Percentiles rank a stretch among this genome's conserved stretches.
Evolutionary conservation across 2,888 invertebrate genomes (phyloP).

Genomic region (Agonopterix heracliana): DNA sequence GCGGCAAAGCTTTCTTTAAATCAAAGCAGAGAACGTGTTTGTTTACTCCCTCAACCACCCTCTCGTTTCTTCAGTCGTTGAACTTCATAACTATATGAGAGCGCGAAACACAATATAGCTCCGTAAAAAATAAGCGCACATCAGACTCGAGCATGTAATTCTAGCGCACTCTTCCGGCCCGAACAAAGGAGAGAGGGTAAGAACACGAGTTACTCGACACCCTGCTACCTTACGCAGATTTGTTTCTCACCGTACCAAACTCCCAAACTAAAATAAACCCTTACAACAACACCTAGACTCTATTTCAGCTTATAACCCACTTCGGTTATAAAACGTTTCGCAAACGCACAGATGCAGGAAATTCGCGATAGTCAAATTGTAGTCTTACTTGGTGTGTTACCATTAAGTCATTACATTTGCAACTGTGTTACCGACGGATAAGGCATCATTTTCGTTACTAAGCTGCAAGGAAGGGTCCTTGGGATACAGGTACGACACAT

Average conservation of each 20-base stretch:
- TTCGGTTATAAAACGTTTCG: slow-evolving; percentile 49
- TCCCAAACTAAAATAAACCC: slow-evolving; percentile 48
- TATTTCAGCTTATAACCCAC: slow-evolving; percentile 38
- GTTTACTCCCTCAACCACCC: slow-evolving; percentile 55
- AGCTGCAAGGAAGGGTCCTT: slow-evolving; percentile 50
- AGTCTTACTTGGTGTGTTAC: slow-evolving; percentile 70
- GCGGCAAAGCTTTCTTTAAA: slow-evolving; percentile 23
- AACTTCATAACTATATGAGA: slow-evolving; percentile 68
- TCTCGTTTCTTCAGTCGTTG: slow-evolving; percentile 70
- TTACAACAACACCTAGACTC: slow-evolving; percentile 39
- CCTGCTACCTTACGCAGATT: slow-evolving; percentile 74
- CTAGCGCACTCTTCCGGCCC: slow-evolving; percentile 76
- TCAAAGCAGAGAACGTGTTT: slow-evolving; percentile 60
- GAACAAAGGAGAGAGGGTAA: slow-evolving; percentile 76
- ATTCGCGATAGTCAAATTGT: slow-evolving; percentile 77
- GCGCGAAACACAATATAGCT: slow-evolving; percentile 70
- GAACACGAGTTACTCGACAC: slow-evolving; percentile 77
- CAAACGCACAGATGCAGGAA: slow-evolving; percentile 56
- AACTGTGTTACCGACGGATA: slow-evolving; percentile 65
- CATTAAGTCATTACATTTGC: slow-evolving; percentile 69
- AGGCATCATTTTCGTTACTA: slow-evolving; percentile 62
- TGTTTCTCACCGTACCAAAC: slow-evolving; percentile 60
- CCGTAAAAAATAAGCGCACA: slow-evolving; percentile 76
- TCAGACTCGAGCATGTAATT: slow-evolving; percentile 76
- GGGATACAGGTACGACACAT: slow-evolving; percentile 61